Base-by-base conservation (phyloP, 2,113 vertebrate species). In the Saccopteryx leptura region DNA sequence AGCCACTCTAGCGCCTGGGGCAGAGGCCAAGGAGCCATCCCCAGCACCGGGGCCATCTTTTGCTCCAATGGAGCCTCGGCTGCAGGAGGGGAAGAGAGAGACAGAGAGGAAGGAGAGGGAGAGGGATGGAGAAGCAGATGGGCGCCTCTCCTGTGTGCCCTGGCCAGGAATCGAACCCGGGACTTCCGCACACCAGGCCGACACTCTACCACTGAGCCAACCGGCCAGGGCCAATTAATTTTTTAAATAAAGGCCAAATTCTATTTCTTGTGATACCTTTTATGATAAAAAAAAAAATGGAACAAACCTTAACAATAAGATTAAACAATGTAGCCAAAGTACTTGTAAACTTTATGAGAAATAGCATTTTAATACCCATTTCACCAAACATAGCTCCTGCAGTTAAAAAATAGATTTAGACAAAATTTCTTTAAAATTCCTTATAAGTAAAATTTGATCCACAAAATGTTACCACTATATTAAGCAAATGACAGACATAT, bases 231-330 rank as follows among this genome's bases (percentile, higher is more conserved):
- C 39, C 39, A 39, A 63, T 82, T 71, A 50, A 72, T 39, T 78
- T 94, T 86, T 96, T 9, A 14, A 84, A 72, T 56, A 63, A 60
- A 94, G 79, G 75, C 46, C 72, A 91, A 91, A 54, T 78, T 23
- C 56, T 84, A 68, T 63, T 76, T 92, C 31, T 93, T 85, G 7
- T 56, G n/a, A 71, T 58, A 74, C 26, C 4, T 88, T 88, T 86
- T 82, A 60, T 68, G 60, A 93, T 76, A 10, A 31, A 54, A 19
- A n/a, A n/a, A 69, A 95, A 90, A 90, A 54, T 31, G 3, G 7
- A 65, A 63, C 31, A 63, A 89, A 54, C 17, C 2, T 91, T 48
- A 52, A 13, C 31, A 52, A 31, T 80, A 39, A 46, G 19, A 88
- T n/a, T 68, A 76, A 69, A 15, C 19, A 81, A 21, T 28, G 7